These are phyloP conservation scores for Rhodophaea formosa DNA, from an alignment of 2,888 invertebrate genomes.

Conservation along the genomic window DNA sequence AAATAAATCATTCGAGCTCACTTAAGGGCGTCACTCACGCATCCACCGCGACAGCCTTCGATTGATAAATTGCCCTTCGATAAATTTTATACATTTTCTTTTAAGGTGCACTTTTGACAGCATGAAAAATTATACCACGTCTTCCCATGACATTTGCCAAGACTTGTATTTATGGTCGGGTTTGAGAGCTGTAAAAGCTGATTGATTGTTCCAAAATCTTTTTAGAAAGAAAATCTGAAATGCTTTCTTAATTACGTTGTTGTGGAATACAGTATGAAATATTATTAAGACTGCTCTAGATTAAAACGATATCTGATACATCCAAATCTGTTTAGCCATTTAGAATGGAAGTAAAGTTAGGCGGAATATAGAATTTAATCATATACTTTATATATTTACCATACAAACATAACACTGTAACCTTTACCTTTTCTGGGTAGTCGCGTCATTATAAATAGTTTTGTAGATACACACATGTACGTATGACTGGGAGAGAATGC, in stretches of 20 bases:
- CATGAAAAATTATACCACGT: conserved; percentile 12
- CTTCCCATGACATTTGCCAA: neutral
- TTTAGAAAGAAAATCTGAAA: neutral
- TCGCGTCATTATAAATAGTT: too few relatives aligned
- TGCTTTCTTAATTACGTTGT: neutral
- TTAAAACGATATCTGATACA: too few relatives aligned
- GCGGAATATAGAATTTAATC: too few relatives aligned
- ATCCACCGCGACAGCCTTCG: conserved; percentile 2
- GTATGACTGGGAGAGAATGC: too few relatives aligned
- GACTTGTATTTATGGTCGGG: neutral
- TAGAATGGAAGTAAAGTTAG: too few relatives aligned
- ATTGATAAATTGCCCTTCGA: conserved; percentile 25
- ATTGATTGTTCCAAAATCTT: neutral
- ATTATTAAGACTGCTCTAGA: too few relatives aligned
- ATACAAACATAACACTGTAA: too few relatives aligned
- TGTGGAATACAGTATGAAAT: too few relatives aligned
- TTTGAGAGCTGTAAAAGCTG: neutral
- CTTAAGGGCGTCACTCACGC: neutral
- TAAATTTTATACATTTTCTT: conserved; percentile 15
- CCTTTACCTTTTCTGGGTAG: too few relatives aligned
- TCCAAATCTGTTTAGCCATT: too few relatives aligned
- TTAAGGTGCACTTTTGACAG: conserved; percentile 17
- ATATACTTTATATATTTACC: too few relatives aligned
- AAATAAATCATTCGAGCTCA: neutral
- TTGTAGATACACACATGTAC: too few relatives aligned